phyloP scores from a whole-genome alignment of 2,113 vertebrate species.

The Otis tarda region DNA sequence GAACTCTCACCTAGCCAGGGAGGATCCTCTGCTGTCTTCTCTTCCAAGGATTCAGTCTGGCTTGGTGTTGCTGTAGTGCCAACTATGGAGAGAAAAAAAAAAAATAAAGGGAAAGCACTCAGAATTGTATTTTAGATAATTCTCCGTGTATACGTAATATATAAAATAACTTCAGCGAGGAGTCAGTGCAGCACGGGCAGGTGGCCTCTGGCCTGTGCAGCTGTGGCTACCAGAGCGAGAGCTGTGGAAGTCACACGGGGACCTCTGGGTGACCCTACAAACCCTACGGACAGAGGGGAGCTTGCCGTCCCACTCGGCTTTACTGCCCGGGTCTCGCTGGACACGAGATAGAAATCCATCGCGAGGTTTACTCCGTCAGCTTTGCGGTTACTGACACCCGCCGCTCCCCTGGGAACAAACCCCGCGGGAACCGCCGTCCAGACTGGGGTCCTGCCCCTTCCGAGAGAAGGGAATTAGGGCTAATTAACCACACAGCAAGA shows the following conservation, averaged over 20 bases:
- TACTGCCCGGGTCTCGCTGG: background rate
- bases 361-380: background rate
- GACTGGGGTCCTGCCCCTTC: background rate
- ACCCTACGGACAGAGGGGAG: fast-evolving
- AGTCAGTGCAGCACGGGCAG: background rate
- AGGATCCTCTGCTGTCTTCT: background rate
- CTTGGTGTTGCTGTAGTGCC: background rate
- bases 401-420: background rate
- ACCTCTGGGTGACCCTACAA: background rate
- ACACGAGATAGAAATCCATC: fast-evolving
- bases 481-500: background rate
- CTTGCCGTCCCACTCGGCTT: background rate
- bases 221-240: background rate
- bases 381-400: background rate
- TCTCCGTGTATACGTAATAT: fast-evolving
- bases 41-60: background rate
- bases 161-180: background rate
- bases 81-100: background rate
- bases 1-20: background rate
- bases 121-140: background rate
- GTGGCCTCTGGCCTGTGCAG: background rate
- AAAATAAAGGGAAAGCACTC: background rate
- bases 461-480: background rate
- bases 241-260: background rate
- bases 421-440: fast-evolving